A percentile compares a stretch with the other conserved stretches of the same genome.
These are phyloP conservation scores for Microcebus ravelobensis DNA, from an alignment of 2,113 vertebrate genomes.

Conservation along the genomic window DNA sequence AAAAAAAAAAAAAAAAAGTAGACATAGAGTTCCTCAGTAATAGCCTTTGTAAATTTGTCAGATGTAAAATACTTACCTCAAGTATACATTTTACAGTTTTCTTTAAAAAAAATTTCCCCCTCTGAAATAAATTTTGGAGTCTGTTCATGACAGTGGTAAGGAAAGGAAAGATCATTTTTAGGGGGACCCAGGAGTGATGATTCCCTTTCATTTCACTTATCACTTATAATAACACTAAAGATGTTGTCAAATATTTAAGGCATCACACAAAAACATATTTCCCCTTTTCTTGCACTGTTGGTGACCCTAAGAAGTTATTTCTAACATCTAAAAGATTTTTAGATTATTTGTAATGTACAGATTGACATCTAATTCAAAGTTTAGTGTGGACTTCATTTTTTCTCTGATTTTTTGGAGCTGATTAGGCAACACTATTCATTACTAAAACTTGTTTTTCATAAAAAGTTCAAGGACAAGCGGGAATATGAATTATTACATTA, in stretches of 20 bases:
- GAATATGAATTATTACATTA: background rate
- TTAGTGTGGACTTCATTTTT: background rate
- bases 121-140: background rate
- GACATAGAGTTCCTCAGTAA: background rate
- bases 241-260: background rate
- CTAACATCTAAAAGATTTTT: background rate
- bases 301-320: background rate
- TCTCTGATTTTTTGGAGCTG: background rate
- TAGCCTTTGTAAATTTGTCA: background rate
- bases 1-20: too few relatives aligned
- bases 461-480: slow-evolving; percentile 29
- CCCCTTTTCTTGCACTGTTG: background rate
- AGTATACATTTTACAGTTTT: background rate
- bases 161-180: background rate
- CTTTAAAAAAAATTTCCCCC: background rate
- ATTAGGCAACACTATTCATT: slow-evolving; percentile 30
- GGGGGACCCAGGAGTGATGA: background rate
- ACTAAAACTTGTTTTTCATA: slow-evolving; percentile 23
- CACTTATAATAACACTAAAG: background rate
- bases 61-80: background rate
- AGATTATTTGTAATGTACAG: slow-evolving; percentile 7
- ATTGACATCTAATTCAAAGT: slow-evolving; percentile 30
- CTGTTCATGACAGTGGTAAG: background rate
- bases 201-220: background rate
- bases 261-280: background rate